These are phyloP conservation scores for Aleiodes leptofemur DNA, from an alignment of 2,888 invertebrate genomes.

Conservation along the genomic window DNA sequence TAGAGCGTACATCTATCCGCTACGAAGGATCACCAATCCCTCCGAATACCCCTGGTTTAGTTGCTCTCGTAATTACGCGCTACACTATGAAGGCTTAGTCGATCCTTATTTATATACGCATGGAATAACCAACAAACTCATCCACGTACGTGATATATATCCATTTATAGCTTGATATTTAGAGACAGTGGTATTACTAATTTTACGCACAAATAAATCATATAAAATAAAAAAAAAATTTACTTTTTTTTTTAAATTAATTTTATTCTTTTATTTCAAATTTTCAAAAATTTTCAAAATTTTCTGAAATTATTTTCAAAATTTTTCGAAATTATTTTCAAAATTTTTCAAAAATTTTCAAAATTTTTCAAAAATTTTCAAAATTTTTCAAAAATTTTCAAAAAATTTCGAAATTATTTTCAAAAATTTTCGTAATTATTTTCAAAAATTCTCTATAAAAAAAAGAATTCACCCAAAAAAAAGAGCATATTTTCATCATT, in stretches of 20 bases:
- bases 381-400: too few relatives aligned
- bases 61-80: conserved; percentile 69
- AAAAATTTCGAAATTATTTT: too few relatives aligned
- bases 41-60: conserved; percentile 70
- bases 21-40: conserved; percentile 69
- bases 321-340: too few relatives aligned
- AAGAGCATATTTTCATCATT: too few relatives aligned
- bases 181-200: not conserved
- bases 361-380: too few relatives aligned
- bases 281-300: not conserved
- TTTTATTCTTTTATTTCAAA: not conserved
- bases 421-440: too few relatives aligned
- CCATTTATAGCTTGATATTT: not conserved
- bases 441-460: too few relatives aligned
- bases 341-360: too few relatives aligned
- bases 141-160: conserved; percentile 28
- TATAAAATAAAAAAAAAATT: not conserved
- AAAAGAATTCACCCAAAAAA: too few relatives aligned
- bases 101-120: conserved; percentile 69
- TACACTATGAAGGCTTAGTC: conserved; percentile 65
- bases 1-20: conserved; percentile 46
- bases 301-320: too few relatives aligned
- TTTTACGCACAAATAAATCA: not conserved
- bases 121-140: conserved; percentile 45
- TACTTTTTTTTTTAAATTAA: not conserved